phyloP scores from a whole-genome alignment of 2,797 vertebrate species.

The Ctenochaetus hawaiiensis region DNA sequence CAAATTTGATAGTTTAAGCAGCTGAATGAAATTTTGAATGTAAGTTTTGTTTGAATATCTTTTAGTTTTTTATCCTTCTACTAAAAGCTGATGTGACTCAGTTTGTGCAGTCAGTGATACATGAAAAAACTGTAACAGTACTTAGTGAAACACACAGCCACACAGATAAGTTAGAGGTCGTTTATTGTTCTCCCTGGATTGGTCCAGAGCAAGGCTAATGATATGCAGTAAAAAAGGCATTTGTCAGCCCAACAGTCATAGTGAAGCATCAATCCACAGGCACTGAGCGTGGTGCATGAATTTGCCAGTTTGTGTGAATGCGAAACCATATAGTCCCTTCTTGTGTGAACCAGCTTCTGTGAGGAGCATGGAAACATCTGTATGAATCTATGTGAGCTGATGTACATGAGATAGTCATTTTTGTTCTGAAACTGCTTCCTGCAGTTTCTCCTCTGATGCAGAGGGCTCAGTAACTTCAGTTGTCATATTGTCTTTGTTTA shows the following conservation, averaged over 20 bases:
- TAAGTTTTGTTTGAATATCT: too few species aligned
- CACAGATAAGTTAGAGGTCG: constrained; percentile 73
- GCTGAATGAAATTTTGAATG: neutral
- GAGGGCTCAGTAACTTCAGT: constrained; percentile 86
- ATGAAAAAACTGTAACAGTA: too few species aligned
- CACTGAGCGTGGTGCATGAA: constrained; percentile 69
- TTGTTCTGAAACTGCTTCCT: constrained; percentile 86
- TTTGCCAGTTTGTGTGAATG: constrained; percentile 60
- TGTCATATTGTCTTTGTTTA: constrained; percentile 53
- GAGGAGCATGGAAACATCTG: constrained; percentile 45
- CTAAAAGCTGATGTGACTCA: neutral
- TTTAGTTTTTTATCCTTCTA: neutral
- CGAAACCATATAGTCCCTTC: constrained; percentile 36
- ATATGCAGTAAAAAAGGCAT: constrained; percentile 83
- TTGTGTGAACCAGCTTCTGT: constrained; percentile 46
- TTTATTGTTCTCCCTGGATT: constrained; percentile 84
- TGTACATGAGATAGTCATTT: constrained; percentile 75
- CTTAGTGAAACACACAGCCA: constrained; percentile 30
- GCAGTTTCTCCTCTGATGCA: constrained; percentile 93
- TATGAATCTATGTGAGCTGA: constrained; percentile 47
- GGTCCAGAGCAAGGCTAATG: constrained; percentile 80
- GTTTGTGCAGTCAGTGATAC: neutral
- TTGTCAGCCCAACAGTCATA: constrained; percentile 78
- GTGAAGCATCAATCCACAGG: constrained; percentile 79
- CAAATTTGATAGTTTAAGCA: neutral